Percentiles rank a stretch among this genome's conserved stretches.
phyloP scores from a whole-genome alignment of 2,797 vertebrate species.

The Ptychadena robeensis region DNA sequence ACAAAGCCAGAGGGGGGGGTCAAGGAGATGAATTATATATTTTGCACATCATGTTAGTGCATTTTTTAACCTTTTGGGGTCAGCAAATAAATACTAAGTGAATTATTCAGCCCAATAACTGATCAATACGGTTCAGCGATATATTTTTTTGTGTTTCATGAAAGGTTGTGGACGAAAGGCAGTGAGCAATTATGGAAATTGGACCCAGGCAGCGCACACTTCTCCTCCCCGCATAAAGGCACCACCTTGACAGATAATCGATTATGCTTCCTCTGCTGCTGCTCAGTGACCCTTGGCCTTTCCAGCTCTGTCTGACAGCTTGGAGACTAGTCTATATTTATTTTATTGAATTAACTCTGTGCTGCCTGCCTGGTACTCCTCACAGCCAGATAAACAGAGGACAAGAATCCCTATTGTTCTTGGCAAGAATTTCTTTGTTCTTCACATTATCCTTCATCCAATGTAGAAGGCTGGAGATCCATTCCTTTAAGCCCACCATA shows the following conservation, averaged over 20 bases:
- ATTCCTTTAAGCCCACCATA: background rate
- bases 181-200: constrained; percentile 89
- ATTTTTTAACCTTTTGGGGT: constrained; percentile 91
- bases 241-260: constrained; percentile 85
- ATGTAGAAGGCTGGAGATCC: background rate
- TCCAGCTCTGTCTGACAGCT: constrained; percentile 80
- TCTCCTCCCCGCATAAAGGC: constrained; percentile 83
- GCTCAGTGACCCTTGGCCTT: constrained; percentile 80
- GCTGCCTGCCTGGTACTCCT: constrained; percentile 68
- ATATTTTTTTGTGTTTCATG: constrained; percentile 82
- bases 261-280: constrained; percentile 81
- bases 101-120: constrained; percentile 87
- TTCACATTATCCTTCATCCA: background rate
- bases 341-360: constrained; percentile 85
- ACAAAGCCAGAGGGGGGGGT: constrained; percentile 74
- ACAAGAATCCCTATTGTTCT: constrained; percentile 41
- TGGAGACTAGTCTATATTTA: constrained; percentile 85
- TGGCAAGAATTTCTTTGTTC: constrained; percentile 41
- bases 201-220: constrained; percentile 84
- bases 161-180: constrained; percentile 85
- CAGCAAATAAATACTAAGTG: constrained; percentile 87
- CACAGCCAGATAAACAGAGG: constrained; percentile 22
- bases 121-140: constrained; percentile 88
- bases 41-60: constrained; percentile 78
- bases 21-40: constrained; percentile 85